Percentiles rank a stretch among this genome's conserved stretches.
Conservation (phyloP, 1,140 invertebrate genomes). For the Mycetomoellerius zeteki region DNA sequence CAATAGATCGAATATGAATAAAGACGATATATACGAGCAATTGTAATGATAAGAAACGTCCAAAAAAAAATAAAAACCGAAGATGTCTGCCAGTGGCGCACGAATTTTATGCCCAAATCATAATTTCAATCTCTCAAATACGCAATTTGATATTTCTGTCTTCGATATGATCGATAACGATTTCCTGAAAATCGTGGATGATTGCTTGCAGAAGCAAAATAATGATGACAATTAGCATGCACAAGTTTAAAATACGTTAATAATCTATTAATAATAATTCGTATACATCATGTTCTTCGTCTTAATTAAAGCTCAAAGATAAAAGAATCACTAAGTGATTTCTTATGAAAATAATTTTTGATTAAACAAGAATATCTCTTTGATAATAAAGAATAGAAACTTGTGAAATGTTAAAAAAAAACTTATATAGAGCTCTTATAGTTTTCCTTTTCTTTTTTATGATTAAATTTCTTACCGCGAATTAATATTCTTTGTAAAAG, state of each 20-base stretch:
- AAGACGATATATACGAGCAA: not conserved
- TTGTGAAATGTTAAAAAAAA: conserved; percentile 16
- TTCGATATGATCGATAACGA: conserved; percentile 34
- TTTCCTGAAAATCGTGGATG: conserved; percentile 13
- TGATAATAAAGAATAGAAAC: conserved; percentile 23
- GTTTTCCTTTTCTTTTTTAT: conserved; percentile 47
- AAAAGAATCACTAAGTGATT: conserved; percentile 34
- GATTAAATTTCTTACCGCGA: not conserved
- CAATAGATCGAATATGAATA: conserved; percentile 3
- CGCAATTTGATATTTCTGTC: conserved; percentile 50
- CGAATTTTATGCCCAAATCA: conserved; percentile 49
- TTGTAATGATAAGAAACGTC: conserved; percentile 43
- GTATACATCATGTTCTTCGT: conserved; percentile 35
- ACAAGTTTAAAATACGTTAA: conserved; percentile 35
- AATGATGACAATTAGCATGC: conserved; percentile 39
- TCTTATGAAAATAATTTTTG: conserved; percentile 45
- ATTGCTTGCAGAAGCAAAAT: conserved; percentile 42
- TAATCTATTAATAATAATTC: conserved; percentile 43
- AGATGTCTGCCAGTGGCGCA: conserved; percentile 73
- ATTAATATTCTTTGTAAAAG: not conserved
- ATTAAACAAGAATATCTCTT: conserved; percentile 25
- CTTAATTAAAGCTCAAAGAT: conserved; percentile 56
- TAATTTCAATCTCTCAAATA: conserved; percentile 35
- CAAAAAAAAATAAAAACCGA: conserved; percentile 31
- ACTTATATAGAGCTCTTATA: conserved; percentile 3